Percentiles rank a stretch among this genome's conserved stretches.
phyloP scores from a whole-genome alignment of 1,140 invertebrate genomes.

The Dryas iulia region DNA sequence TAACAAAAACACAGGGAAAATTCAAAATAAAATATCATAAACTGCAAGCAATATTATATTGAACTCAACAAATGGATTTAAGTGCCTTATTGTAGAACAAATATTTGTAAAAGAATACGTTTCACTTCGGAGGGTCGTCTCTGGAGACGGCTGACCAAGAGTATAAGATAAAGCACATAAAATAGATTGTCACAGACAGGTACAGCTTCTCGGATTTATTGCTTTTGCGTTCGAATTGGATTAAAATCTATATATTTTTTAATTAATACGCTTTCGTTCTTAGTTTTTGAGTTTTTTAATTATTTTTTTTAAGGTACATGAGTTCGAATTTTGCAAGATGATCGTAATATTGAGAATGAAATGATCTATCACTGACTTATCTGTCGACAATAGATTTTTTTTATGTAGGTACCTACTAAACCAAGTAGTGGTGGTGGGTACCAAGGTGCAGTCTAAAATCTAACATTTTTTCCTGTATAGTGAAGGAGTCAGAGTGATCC shows the following conservation, averaged over 20 bases:
- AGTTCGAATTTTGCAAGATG: too few relatives aligned
- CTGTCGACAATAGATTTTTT: too few relatives aligned
- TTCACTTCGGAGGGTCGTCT: slow-evolving; percentile 20
- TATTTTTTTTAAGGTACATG: background rate
- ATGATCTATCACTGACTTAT: too few relatives aligned
- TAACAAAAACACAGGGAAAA: background rate
- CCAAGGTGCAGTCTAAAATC: too few relatives aligned
- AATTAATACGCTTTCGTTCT: slow-evolving; percentile 11
- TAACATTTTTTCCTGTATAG: too few relatives aligned
- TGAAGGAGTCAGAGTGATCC: too few relatives aligned
- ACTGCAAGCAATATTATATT: slow-evolving; percentile 4
- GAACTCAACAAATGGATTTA: slow-evolving; percentile 31
- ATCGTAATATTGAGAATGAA: too few relatives aligned
- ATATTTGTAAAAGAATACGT: slow-evolving; percentile 32
- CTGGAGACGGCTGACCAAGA: slow-evolving; percentile 23
- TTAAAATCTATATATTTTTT: slow-evolving; percentile 21
- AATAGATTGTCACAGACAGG: slow-evolving; percentile 30
- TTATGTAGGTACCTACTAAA: too few relatives aligned
- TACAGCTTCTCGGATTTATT: slow-evolving; percentile 30
- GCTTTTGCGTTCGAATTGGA: slow-evolving; percentile 25
- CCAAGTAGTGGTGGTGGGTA: too few relatives aligned
- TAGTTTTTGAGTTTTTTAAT: background rate
- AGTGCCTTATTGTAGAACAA: slow-evolving; percentile 22
- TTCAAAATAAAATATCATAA: background rate
- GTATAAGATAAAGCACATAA: slow-evolving; percentile 32